These are phyloP conservation scores for Callosobruchus maculatus DNA, from an alignment of 2,888 invertebrate genomes.

Conservation along the genomic window DNA sequence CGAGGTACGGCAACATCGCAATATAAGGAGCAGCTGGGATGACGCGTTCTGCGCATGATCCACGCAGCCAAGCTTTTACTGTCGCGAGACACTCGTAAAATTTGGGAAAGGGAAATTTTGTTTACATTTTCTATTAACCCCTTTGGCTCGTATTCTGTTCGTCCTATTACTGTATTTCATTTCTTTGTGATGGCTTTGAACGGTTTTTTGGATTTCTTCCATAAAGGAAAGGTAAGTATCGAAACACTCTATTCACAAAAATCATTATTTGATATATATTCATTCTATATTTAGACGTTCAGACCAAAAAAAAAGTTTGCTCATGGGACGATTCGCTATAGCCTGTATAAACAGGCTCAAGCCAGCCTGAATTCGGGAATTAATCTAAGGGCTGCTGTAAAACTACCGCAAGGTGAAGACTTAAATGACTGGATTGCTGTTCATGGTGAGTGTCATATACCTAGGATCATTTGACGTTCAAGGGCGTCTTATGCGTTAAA, in stretches of 20 bases:
- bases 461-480: no score
- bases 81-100: no score
- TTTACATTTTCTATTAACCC: slow-evolving; percentile 11
- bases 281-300: slow-evolving; percentile 67
- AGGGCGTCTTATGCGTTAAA: background rate
- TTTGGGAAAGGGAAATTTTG: slow-evolving; percentile 14
- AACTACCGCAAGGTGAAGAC: slow-evolving; percentile 78
- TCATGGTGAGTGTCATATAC: slow-evolving; percentile 61
- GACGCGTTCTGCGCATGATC: no score
- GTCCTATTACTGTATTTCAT: slow-evolving; percentile 6
- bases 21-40: no score
- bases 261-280: slow-evolving; percentile 6
- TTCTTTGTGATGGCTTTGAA: slow-evolving; percentile 58
- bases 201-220: slow-evolving; percentile 73
- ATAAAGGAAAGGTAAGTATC: slow-evolving; percentile 66
- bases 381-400: slow-evolving; percentile 76
- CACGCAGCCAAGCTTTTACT: no score
- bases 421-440: slow-evolving; percentile 91
- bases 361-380: slow-evolving; percentile 87
- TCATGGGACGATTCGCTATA: slow-evolving; percentile 81
- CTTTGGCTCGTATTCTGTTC: no score
- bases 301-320: slow-evolving; percentile 84
- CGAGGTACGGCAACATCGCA: no score
- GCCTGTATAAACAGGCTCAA: slow-evolving; percentile 86
- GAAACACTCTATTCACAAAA: background rate